phyloP scores from a whole-genome alignment of 2,888 invertebrate genomes.

The Pachycephus smyrnensis region DNA sequence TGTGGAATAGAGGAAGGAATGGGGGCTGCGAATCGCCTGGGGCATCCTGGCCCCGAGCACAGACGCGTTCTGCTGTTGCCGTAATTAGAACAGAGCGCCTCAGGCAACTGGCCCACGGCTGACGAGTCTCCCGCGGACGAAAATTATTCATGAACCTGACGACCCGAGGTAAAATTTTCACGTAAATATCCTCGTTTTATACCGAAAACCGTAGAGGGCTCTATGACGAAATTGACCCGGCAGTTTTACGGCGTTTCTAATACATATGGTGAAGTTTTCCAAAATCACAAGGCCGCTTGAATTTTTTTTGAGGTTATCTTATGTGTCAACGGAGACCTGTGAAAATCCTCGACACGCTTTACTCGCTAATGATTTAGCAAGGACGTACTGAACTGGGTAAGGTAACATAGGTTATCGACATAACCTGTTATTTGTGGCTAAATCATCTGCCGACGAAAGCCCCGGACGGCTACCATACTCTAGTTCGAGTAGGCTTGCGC shows the following conservation, averaged over 20 bases:
- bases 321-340: neutral
- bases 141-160: constrained; percentile 65
- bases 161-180: constrained; percentile 59
- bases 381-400: neutral
- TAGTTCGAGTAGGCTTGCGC: neutral
- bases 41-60: constrained; percentile 28
- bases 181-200: constrained; percentile 63
- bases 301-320: neutral
- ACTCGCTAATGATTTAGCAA: neutral
- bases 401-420: neutral
- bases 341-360: neutral
- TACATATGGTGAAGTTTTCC: neutral
- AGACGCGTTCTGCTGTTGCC: constrained; percentile 59
- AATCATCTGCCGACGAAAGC: neutral
- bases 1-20: constrained; percentile 35
- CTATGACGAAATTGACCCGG: neutral
- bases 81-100: constrained; percentile 66
- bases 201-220: neutral
- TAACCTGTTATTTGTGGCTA: neutral
- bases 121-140: constrained; percentile 64
- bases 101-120: constrained; percentile 55
- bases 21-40: constrained; percentile 32
- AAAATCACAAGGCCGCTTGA: neutral
- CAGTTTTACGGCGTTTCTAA: neutral
- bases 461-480: neutral